Base-by-base conservation (phyloP, 2,113 vertebrate species). In the Ibidorhyncha struthersii region DNA sequence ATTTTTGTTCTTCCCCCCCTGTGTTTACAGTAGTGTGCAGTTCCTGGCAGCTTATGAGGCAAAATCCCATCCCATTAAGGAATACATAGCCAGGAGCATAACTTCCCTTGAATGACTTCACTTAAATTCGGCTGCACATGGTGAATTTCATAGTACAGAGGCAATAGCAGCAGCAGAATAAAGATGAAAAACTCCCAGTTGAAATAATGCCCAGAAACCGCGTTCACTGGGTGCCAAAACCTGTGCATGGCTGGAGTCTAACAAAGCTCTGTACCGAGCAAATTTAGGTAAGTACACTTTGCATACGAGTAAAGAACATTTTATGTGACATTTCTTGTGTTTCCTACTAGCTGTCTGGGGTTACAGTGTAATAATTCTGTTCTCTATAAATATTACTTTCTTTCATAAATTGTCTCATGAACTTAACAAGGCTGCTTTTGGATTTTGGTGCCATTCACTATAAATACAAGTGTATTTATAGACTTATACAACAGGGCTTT, bases 21-120 rank as follows among this genome's bases (percentile, higher is more conserved):
- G 45, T 23, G 0, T 9, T 83, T 63, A 8, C 2, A 69, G 26
- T 23, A 43, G 9, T 1, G 15, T 78, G 59, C 10, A 47, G 1
- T 63, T 16, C 12, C 55, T 2, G 6, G 67, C 38, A 94, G 30
- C 0, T 3, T 9, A 3, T 20, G 52, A 93, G 69, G 47, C 38
- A 32, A 74, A 84, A 59, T 84, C 26, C 23, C 18, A 61, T 25
- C 41, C 16, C 15, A 3, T 61, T 36, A 53, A 49, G 69, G 45
- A 88, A 9, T 27, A 19, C 0, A 0, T 18, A 52, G 36, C 52
- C 50, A 77, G 53, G 36, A 94, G 73, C 34, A 12, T 8, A 34
- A 22, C 36, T 79, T 84, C 65, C 27, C 43, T 70, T 59, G 36
- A 65, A 67, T 63, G 32, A 20, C 34, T 61, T n/a, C 23, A n/a